Base-by-base conservation (phyloP, 2,113 vertebrate genomes). In the Megaleporinus macrocephalus region DNA sequence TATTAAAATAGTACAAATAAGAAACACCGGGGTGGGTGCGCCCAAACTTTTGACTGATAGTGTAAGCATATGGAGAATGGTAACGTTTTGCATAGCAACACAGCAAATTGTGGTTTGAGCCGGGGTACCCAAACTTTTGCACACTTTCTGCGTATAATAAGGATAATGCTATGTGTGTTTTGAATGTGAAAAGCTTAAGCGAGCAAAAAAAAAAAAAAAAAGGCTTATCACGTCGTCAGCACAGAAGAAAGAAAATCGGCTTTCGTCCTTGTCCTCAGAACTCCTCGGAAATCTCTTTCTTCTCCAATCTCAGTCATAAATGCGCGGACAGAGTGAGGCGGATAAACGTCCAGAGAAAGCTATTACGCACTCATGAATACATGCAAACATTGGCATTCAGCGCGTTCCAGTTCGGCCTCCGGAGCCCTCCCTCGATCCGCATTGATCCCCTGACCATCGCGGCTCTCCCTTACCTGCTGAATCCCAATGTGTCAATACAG, bases 281-380 rank as follows among this genome's bases (percentile, higher is more conserved):
- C 41, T 62, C 13, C 63, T 20, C 15, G 1, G 7, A 69, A 16
- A 63, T 68, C 62, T 29, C 26, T 82, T 51, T 33, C 27, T 41
- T 68, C 59, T 49, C 29, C 66, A 70, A 77, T 62, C 65, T 70
- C 53, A 30, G 65, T 44, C 53, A 76, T 76, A 61, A 71, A 82
- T 76, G 36, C 66, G 62, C 30, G 41, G 24, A 36, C 10, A 47
- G 65, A 70, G 33, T 1, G n/a, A 6, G 30, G 24, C 16, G 65
- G 73, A 69, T 41, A 57, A 73, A 29, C 14, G 36, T 24, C 49
- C 22, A 76, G 16, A 62, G 80, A 1, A 11, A 76, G 66, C 24
- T 33, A 75, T 75, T 59, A 81, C 9, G 16, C 65, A 27, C 36
- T 76, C 57, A 61, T 77, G 61, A 78, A 78, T 78, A 53, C 76